Conservation (phyloP, 2,797 vertebrate species). For the Chiloscyllium punctatum region DNA sequence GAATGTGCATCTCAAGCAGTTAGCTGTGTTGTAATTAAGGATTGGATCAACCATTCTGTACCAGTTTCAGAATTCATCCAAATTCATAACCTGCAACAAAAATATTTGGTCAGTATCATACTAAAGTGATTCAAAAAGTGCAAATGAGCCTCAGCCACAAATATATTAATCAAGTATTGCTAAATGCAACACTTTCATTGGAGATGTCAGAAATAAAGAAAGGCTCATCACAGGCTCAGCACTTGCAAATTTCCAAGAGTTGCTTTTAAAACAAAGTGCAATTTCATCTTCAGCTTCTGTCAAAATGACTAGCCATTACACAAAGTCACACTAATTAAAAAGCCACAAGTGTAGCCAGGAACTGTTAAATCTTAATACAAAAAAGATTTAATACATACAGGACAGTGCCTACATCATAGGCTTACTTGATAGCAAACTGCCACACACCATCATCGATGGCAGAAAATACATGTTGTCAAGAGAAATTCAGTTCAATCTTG, state of each 20-base stretch:
- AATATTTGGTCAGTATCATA: not conserved
- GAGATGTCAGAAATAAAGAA: constrained; percentile 32
- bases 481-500: too few species aligned
- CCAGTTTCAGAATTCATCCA: not conserved
- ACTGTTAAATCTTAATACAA: too few species aligned
- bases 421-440: too few species aligned
- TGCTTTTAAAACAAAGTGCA: too few species aligned
- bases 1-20: not conserved
- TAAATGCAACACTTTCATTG: constrained; percentile 29
- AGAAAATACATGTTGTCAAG: too few species aligned
- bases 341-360: too few species aligned
- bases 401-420: too few species aligned
- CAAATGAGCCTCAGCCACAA: constrained; percentile 36
- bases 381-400: too few species aligned
- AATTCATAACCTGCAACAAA: not conserved
- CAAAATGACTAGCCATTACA: not conserved
- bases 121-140: not conserved
- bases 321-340: not conserved
- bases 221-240: constrained; percentile 19
- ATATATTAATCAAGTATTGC: constrained; percentile 38
- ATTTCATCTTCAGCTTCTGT: too few species aligned
- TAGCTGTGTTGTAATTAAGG: not conserved
- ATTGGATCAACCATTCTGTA: not conserved
- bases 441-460: too few species aligned
- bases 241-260: not conserved